Evolutionary conservation across 30 jellyfish, hydroid and myxozoan species (phyloP), one percentile per base, ranked within the genome.

Genomic region (Cassiopea xamachana): DNA sequence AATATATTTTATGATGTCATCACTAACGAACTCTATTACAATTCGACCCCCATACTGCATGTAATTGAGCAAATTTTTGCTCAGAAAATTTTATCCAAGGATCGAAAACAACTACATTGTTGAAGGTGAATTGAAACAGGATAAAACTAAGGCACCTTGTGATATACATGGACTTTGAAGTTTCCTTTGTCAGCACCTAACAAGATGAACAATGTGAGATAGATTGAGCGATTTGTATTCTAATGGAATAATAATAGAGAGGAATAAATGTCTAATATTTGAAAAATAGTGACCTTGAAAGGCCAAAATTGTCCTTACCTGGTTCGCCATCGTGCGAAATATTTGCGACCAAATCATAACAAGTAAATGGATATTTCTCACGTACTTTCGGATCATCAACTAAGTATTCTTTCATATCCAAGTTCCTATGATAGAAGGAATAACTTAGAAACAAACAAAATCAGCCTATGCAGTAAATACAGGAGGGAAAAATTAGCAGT

Each of bases 291-390:
- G 39, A 27, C 39, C 39, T 27, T 27, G 39, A 27, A 27, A 27
- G 39, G 39, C 39, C 39, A 27, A 27, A 27, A 27, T 27, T 27
- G 39, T 27, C 44, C 84, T 1, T 75, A 88, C 97, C 97, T 61
- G 97, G 98, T 77, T 89, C 97, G 44, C 99, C 99, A 15, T 90
- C 98, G 50, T 95, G 99, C 16, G 99, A 82, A 1, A 95, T 91
- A 78, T 95, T 95, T 12, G 99, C 98, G 50, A 95, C 92, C 48
- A 95, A 79, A 49, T 95, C 99, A 67, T 95, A 95, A 2, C 89
- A 86, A 69, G 98, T 91, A 71, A 81, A 86, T 55, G 93, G 93
- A 77, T 95, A 93, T 14, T 80, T 84, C 59, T 69, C 90, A 5
- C 47, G 93, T 1, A 95, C 98, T 78, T 87, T 83, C 15, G 94